phyloP scores from a whole-genome alignment of 2,797 vertebrate genomes.

The Malacoraja senta region DNA sequence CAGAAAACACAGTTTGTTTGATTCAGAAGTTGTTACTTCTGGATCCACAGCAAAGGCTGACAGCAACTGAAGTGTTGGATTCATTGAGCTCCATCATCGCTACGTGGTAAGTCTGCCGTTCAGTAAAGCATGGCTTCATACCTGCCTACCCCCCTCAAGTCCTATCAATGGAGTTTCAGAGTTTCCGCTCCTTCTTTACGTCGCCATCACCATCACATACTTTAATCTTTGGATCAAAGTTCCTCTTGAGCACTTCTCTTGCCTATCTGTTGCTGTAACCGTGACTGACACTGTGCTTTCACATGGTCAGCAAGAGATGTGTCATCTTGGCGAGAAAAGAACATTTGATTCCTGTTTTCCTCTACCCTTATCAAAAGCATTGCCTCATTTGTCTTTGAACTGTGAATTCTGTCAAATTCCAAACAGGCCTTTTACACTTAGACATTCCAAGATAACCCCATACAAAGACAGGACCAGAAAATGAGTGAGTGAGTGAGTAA shows the following conservation, averaged over 20 bases:
- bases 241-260: background rate
- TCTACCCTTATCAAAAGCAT: background rate
- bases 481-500: background rate
- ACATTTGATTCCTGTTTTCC: background rate
- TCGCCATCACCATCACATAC: background rate
- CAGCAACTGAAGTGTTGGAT: constrained; percentile 85
- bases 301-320: background rate
- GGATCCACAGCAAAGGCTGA: constrained; percentile 90
- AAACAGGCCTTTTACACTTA: background rate
- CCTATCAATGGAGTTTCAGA: background rate
- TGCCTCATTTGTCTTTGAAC: background rate
- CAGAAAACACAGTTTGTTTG: constrained; percentile 93
- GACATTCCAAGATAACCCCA: background rate
- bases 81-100: constrained; percentile 89
- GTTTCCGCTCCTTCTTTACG: background rate
- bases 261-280: background rate
- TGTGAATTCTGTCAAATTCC: background rate
- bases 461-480: background rate
- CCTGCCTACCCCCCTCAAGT: background rate
- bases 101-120: constrained; percentile 68
- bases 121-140: background rate
- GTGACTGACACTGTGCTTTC: background rate
- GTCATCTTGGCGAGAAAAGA: background rate
- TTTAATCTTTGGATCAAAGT: no score
- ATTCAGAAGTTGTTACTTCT: constrained; percentile 93